Conservation (phyloP, 1,140 invertebrate genomes). For the Zophobas morio region DNA sequence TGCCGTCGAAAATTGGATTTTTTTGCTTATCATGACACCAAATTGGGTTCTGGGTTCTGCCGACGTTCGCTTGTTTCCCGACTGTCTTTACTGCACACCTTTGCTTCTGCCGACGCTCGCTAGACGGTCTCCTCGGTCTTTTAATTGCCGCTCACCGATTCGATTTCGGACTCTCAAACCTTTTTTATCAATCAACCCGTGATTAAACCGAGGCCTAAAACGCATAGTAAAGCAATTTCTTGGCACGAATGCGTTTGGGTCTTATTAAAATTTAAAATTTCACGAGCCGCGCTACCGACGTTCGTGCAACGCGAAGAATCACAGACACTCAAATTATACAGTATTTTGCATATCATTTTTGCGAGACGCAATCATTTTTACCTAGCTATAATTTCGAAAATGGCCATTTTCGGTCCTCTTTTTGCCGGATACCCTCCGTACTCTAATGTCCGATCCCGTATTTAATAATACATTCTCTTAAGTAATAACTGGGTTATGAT, state of each 20-base stretch:
- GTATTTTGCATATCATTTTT: constrained; percentile 66
- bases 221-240: constrained; percentile 59
- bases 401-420: constrained; percentile 52
- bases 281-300: constrained; percentile 52
- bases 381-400: constrained; percentile 64
- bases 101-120: constrained; percentile 45
- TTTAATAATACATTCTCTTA: constrained; percentile 57
- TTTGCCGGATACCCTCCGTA: constrained; percentile 54
- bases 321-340: constrained; percentile 65
- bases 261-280: constrained; percentile 64
- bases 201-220: constrained; percentile 44
- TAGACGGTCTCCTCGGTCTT: constrained; percentile 10
- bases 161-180: constrained; percentile 19
- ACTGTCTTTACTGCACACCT: constrained; percentile 42
- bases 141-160: constrained; percentile 21
- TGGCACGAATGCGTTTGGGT: constrained; percentile 64
- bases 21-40: constrained; percentile 51
- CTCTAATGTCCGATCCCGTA: constrained; percentile 55
- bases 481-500: constrained; percentile 54
- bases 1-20: constrained; percentile 48
- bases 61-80: constrained; percentile 34
- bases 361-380: constrained; percentile 64
- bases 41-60: constrained; percentile 43
- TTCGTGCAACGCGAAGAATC: constrained; percentile 62
- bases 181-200: constrained; percentile 15